Evolutionary conservation across 2,888 invertebrate species (phyloP), one percentile per base, ranked within the genome.

Genomic region (Drosophila engyochracea): DNA sequence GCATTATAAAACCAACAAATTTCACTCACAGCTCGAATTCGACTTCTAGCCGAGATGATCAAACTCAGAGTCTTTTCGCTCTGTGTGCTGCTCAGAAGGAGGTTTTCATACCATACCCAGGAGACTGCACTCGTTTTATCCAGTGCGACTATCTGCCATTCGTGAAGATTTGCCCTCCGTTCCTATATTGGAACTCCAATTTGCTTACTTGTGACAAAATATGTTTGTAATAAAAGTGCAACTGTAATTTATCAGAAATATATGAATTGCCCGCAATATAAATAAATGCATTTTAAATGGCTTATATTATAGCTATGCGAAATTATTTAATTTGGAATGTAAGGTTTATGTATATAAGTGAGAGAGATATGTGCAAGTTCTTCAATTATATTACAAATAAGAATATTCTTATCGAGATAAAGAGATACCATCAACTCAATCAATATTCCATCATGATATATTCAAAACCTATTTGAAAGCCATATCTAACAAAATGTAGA

Each of bases 121-220:
- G 74, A 0, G 68, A 85, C 41, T 87, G 88, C 41, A 64, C 59
- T 6, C 76, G 57, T 1, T 87, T 79, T 41, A 70, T 85, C 7
- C 83, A 79, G 14, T 85, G 85, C 35, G 85, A 87, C 51, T 85
- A 87, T 41, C 6, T 69, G 6, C 88, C 85, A 2, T 85, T 85
- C 41, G 81, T 87, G 1, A 83, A 79, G 69, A 35, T 6, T 0
- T 85, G 85, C 35, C 85, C 88, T 4, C 41, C 44, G 3, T 70
- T 70, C 58, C 57, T 85, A 4, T 79, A 52, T 28, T 85, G 87
- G 87, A 85, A 87, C 44, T 83, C 85, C 1, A 35, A 71, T 16
- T 44, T 85, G 44, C 60, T 63, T 3, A 85, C 87, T 7, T 87
- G 85, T 54, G 88, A 87, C 52, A 85, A 85, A 58, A 62, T 64